Percentiles rank a stretch among this genome's conserved stretches.
These are phyloP conservation scores for Drosophila nasuta DNA, from an alignment of 1,140 invertebrate species.

Conservation along the genomic window DNA sequence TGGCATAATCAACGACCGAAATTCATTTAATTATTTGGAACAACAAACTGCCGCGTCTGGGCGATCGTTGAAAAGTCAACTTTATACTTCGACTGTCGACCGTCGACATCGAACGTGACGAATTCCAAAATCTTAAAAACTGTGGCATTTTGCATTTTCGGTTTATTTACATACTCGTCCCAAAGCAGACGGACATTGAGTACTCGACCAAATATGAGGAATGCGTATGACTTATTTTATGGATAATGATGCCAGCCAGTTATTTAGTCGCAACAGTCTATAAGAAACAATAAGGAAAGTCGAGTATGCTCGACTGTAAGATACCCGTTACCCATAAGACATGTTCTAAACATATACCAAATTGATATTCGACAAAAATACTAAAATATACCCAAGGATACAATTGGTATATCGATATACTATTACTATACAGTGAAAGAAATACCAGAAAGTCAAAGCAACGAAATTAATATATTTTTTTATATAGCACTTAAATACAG, in stretches of 20 bases:
- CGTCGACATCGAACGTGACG: slow-evolving; percentile 56
- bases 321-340: no score
- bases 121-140: slow-evolving; percentile 51
- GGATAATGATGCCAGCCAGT: slow-evolving; percentile 54
- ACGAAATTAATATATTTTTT: no score
- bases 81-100: neutral
- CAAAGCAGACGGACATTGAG: slow-evolving; percentile 33
- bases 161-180: slow-evolving; percentile 54
- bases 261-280: neutral
- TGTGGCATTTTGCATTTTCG: slow-evolving; percentile 59
- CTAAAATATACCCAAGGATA: no score
- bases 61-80: slow-evolving; percentile 10
- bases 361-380: no score
- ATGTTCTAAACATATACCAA: no score
- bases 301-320: no score
- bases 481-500: no score
- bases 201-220: slow-evolving; percentile 44
- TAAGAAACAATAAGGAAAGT: no score
- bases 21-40: slow-evolving; percentile 40
- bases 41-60: slow-evolving; percentile 8
- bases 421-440: no score
- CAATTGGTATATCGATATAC: no score
- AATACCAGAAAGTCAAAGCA: no score
- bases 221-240: slow-evolving; percentile 74
- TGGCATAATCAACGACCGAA: slow-evolving; percentile 50